Conservation (phyloP, 2,113 vertebrate species). For the Tetrao urogallus region DNA sequence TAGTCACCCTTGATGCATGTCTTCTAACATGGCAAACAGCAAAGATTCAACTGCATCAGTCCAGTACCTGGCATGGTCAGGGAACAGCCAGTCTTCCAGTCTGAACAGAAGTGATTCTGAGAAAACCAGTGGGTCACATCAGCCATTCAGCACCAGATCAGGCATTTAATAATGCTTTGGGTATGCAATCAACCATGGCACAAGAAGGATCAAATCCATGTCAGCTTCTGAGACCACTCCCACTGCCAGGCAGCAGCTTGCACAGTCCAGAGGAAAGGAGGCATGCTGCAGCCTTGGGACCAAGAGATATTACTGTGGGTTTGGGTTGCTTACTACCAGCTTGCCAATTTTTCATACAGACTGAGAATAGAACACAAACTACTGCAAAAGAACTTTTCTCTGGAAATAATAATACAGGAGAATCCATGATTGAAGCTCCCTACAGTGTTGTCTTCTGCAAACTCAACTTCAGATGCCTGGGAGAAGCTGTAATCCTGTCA, state of each 20-base stretch:
- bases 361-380: not conserved
- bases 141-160: not conserved
- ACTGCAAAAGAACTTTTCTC: not conserved
- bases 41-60: not conserved
- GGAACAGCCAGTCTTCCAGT: not conserved
- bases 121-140: not conserved
- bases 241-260: rapidly evolving
- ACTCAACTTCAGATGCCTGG: not conserved
- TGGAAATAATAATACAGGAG: not conserved
- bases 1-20: no score
- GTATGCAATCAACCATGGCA: rapidly evolving
- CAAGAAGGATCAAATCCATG: not conserved
- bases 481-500: not conserved
- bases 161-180: rapidly evolving
- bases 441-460: not conserved
- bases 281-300: rapidly evolving
- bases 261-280: not conserved
- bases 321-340: not conserved
- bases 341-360: not conserved
- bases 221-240: not conserved
- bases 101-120: not conserved
- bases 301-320: not conserved
- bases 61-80: not conserved
- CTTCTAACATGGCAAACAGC: not conserved
- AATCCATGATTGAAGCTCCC: not conserved